These are phyloP conservation scores for Drosophila putrida DNA, from an alignment of 2,888 invertebrate species.

Conservation along the genomic window DNA sequence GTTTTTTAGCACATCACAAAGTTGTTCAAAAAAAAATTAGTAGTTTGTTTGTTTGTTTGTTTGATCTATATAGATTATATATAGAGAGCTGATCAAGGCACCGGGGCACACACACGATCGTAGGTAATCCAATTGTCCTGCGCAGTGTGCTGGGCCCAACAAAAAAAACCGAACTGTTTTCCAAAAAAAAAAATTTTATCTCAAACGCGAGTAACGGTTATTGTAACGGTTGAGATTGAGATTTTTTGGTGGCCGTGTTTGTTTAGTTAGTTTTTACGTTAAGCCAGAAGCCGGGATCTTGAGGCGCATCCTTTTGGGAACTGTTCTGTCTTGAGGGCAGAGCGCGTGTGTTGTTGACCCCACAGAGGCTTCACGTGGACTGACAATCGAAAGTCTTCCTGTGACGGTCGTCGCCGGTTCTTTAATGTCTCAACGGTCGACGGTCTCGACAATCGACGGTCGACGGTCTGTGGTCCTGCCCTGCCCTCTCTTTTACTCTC, in stretches of 20 bases:
- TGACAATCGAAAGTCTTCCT: constrained; percentile 81
- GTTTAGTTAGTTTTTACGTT: constrained; percentile 26
- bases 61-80: neutral
- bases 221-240: constrained; percentile 11
- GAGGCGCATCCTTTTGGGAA: constrained; percentile 26
- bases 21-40: constrained; percentile 27
- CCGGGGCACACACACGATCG: constrained; percentile 69
- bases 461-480: constrained; percentile 33
- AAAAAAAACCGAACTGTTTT: constrained; percentile 16
- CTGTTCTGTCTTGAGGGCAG: constrained; percentile 46
- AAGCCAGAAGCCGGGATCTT: constrained; percentile 54
- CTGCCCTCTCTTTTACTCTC: constrained; percentile 31
- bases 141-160: constrained; percentile 48
- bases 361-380: constrained; percentile 85
- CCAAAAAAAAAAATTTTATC: constrained; percentile 28
- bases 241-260: constrained; percentile 6
- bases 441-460: constrained; percentile 30
- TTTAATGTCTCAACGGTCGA: constrained; percentile 18
- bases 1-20: constrained; percentile 61
- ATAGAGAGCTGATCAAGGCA: constrained; percentile 38
- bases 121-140: constrained; percentile 79
- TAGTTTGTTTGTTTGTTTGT: constrained; percentile 14
- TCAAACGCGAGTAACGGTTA: constrained; percentile 13
- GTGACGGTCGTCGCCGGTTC: constrained; percentile 72
- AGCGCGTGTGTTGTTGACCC: constrained; percentile 84